Base-by-base conservation (phyloP, 2,113 vertebrate genomes). In the Oostethus manadensis region DNA sequence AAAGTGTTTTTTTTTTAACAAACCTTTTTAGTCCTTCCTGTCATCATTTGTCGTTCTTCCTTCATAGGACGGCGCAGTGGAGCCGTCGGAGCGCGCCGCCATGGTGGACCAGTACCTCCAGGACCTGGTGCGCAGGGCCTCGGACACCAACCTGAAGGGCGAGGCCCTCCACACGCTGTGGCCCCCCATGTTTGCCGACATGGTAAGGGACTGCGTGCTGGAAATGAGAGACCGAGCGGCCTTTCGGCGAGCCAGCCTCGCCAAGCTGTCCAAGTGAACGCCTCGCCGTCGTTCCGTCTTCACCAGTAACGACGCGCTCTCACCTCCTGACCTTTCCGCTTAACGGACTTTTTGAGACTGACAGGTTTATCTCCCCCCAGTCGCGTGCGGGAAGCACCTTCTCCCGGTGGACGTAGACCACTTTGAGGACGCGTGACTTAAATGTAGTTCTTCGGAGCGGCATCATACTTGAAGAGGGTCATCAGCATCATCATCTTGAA, bases 101-200 rank as follows among this genome's bases (percentile, higher is more conserved):
- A 64, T 74, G 64, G 69, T 92, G 71, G 90, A 92, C 64, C 83
- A 85, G 21, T 98, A 95, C 10, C 65, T 98, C 14, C 90, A 89
- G 64, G 91, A 84, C 71, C 84, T 97, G 51, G 88, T 93, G 73
- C 91, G 91, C 71, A 86, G 92, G 76, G 93, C 94, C 1, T 88
- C 92, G 22, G 91, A 92, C 78, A 95, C 94, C 82, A 93, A 93
- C 55, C 81, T 91, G 80, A 99, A 98, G 71, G 92, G 91, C 0
- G 96, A 97, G 53, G 91, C 87, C 0, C 80, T 98, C 64, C 95
- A 99, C 88, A 94, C 93, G 73, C 89, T 98, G n/a, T 99, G 97
- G 97, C 94, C 97, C 15, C 91, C 94, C 51, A 83, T 98, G 90
- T 99, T 99, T 82, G 89, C 93, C 16, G 95, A 99, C 79, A 93